Conservation (phyloP, 2,888 invertebrate genomes). For the Drosophila pseudotalamancana region DNA sequence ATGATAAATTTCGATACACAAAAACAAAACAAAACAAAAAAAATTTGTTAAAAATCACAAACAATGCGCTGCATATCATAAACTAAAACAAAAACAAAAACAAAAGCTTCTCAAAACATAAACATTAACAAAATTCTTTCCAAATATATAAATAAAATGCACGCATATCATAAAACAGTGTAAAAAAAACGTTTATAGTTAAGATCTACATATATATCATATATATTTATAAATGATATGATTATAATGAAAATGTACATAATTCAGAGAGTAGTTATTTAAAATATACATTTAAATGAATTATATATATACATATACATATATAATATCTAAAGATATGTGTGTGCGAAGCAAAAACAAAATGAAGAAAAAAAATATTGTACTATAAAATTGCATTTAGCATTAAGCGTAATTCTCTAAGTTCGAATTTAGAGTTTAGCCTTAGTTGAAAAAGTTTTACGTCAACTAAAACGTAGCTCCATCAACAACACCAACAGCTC, state of each 20-base stretch:
- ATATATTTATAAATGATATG: slow-evolving; percentile 32
- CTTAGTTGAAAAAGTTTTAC: slow-evolving; percentile 52
- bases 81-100: slow-evolving; percentile 32
- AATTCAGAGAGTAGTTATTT: slow-evolving; percentile 46
- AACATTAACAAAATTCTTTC: slow-evolving; percentile 54
- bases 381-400: slow-evolving; percentile 75
- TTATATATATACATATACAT: slow-evolving; percentile 35
- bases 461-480: slow-evolving; percentile 31
- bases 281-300: slow-evolving; percentile 59
- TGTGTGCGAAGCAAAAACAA: slow-evolving; percentile 38
- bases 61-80: slow-evolving; percentile 59
- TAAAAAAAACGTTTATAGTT: slow-evolving; percentile 53
- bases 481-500: slow-evolving; percentile 30
- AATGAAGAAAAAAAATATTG: slow-evolving; percentile 37
- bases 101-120: slow-evolving; percentile 66
- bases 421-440: slow-evolving; percentile 71
- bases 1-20: too few species aligned
- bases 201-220: slow-evolving; percentile 32
- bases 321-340: slow-evolving; percentile 1
- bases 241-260: slow-evolving; percentile 51
- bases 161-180: slow-evolving; percentile 76
- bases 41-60: slow-evolving; percentile 13
- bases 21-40: too few species aligned
- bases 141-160: slow-evolving; percentile 36
- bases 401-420: slow-evolving; percentile 55